Conservation (phyloP, 2,113 vertebrate species). For the Chloroceryle aenea region DNA sequence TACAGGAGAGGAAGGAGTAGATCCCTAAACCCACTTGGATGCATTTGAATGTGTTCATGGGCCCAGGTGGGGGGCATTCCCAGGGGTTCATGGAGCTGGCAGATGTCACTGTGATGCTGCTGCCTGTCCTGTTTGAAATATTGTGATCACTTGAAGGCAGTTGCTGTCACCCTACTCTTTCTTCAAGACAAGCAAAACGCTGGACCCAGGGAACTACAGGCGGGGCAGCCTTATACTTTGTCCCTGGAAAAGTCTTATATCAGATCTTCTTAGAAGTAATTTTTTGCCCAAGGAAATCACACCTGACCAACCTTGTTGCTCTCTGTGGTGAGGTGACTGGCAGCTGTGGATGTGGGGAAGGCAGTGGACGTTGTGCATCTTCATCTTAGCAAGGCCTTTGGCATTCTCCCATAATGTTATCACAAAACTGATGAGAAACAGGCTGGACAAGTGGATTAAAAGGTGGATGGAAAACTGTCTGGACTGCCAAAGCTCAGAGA, state of each 20-base stretch:
- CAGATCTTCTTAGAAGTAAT: neutral
- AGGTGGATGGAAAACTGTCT: neutral
- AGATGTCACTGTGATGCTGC: neutral
- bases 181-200: neutral
- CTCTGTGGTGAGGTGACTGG: neutral
- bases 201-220: neutral
- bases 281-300: neutral
- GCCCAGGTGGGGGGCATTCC: neutral
- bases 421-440: neutral
- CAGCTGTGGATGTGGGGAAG: neutral
- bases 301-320: neutral
- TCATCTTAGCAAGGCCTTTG: neutral
- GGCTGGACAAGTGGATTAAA: neutral
- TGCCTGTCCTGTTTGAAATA: neutral
- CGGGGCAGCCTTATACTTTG: neutral
- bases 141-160: neutral
- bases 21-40: neutral
- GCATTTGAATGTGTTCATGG: accelerated
- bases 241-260: accelerated
- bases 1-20: neutral
- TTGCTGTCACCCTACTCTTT: neutral
- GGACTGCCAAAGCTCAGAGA: neutral
- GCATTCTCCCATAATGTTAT: neutral
- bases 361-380: neutral
- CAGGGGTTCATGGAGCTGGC: neutral